phyloP scores from a whole-genome alignment of 2,888 invertebrate species.

The Hartigia nigra region DNA sequence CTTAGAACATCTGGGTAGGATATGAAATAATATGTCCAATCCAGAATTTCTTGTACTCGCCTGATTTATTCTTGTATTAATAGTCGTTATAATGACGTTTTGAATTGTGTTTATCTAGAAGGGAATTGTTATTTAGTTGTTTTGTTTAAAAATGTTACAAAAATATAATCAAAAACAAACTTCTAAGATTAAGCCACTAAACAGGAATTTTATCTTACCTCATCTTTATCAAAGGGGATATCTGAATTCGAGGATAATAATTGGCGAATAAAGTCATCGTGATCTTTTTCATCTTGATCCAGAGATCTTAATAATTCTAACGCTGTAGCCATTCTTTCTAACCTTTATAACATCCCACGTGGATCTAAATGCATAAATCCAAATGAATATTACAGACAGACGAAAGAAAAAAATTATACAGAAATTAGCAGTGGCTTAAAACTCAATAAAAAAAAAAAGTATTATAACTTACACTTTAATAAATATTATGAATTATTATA shows the following conservation, averaged over 20 bases:
- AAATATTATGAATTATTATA: background rate
- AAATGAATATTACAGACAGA: background rate
- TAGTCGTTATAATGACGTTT: slow-evolving; percentile 37
- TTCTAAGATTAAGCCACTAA: background rate
- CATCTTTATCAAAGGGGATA: slow-evolving; percentile 41
- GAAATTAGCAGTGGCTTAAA: background rate
- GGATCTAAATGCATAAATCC: background rate
- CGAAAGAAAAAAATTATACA: background rate
- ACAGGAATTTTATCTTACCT: slow-evolving; percentile 36
- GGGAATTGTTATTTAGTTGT: background rate
- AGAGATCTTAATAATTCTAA: slow-evolving; percentile 41
- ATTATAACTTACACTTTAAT: background rate
- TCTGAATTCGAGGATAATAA: slow-evolving; percentile 40
- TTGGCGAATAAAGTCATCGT: slow-evolving; percentile 39
- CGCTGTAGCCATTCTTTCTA: slow-evolving; percentile 26
- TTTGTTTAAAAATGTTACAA: background rate
- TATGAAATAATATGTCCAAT: slow-evolving; percentile 40
- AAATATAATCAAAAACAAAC: background rate
- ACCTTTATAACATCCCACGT: background rate
- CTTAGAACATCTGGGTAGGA: slow-evolving; percentile 39
- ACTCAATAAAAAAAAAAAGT: background rate
- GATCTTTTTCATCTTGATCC: slow-evolving; percentile 40
- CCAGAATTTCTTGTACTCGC: slow-evolving; percentile 42
- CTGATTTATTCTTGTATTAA: slow-evolving; percentile 53
- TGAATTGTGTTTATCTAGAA: slow-evolving; percentile 43